These are phyloP conservation scores for Puffinus mauretanicus DNA, from an alignment of 2,113 vertebrate genomes.

Conservation along the genomic window DNA sequence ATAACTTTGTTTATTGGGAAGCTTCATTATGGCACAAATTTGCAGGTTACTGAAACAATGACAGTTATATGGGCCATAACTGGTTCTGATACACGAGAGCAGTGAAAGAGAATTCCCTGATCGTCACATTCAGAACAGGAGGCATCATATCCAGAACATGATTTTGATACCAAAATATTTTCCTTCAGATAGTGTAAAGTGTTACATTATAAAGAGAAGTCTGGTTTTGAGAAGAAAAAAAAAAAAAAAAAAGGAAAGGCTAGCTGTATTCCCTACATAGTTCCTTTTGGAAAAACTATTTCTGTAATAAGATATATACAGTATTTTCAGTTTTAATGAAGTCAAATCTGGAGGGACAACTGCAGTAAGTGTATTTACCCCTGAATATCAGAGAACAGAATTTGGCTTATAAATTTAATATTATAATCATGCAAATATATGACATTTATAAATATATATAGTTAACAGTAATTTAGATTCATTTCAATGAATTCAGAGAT, in stretches of 20 bases:
- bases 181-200: not conserved
- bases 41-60: conserved; percentile 46
- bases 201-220: not conserved
- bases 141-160: not conserved
- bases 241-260: not conserved
- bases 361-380: not conserved
- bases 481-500: not conserved
- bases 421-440: not conserved
- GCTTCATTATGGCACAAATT: conserved; percentile 40
- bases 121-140: conserved; percentile 13
- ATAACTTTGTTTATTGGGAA: conserved; percentile 32
- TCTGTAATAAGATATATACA: not conserved
- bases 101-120: conserved; percentile 19
- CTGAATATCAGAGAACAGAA: not conserved
- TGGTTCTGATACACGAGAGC: conserved; percentile 4
- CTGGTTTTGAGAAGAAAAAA: not conserved
- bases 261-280: not conserved
- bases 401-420: not conserved
- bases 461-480: not conserved
- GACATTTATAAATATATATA: not conserved
- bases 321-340: not conserved
- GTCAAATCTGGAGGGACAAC: not conserved
- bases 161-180: conserved; percentile 23
- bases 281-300: not conserved
- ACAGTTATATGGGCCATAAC: conserved; percentile 51